A percentile compares a stretch with the other conserved stretches of the same genome.
These are phyloP conservation scores for Electrophaes corylata DNA, from an alignment of 2,888 invertebrate genomes.

Conservation along the genomic window DNA sequence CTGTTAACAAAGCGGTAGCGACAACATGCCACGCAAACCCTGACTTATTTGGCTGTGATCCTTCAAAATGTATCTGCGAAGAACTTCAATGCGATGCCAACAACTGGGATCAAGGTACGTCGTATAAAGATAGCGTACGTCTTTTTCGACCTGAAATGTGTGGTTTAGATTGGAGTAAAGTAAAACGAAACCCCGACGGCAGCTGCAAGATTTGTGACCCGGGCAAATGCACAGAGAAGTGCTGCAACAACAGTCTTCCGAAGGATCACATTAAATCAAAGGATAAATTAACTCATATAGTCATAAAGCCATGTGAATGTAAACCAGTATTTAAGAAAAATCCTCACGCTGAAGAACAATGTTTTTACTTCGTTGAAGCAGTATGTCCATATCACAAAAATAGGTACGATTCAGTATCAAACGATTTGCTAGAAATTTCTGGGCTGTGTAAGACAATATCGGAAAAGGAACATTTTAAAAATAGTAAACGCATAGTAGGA, in stretches of 20 bases:
- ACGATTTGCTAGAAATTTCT: constrained; percentile 49
- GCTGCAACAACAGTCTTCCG: constrained; percentile 2
- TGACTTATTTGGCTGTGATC: constrained; percentile 43
- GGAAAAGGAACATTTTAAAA: constrained; percentile 3
- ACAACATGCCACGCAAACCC: constrained; percentile 50
- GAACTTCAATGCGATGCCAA: constrained; percentile 21
- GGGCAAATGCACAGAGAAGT: constrained; percentile 14
- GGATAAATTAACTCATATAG: constrained; percentile 41
- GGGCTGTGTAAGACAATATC: constrained; percentile 36
- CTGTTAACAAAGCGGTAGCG: constrained; percentile 49
- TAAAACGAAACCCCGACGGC: constrained; percentile 24
- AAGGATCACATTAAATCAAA: background rate
- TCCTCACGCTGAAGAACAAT: constrained; percentile 36
- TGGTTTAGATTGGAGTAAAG: constrained; percentile 22
- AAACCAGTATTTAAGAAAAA: constrained; percentile 23
- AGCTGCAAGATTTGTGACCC: constrained; percentile 28
- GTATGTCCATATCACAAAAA: constrained; percentile 45
- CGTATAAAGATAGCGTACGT: background rate
- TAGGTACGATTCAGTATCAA: constrained; percentile 44
- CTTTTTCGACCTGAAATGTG: constrained; percentile 17
- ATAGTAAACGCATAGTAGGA: background rate
- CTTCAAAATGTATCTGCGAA: constrained; percentile 51
- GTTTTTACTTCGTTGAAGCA: constrained; percentile 44
- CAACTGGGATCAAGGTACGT: background rate
- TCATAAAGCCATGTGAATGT: constrained; percentile 46